phyloP scores from a whole-genome alignment of 1,140 invertebrate genomes.

The Bombus pyrosoma region DNA sequence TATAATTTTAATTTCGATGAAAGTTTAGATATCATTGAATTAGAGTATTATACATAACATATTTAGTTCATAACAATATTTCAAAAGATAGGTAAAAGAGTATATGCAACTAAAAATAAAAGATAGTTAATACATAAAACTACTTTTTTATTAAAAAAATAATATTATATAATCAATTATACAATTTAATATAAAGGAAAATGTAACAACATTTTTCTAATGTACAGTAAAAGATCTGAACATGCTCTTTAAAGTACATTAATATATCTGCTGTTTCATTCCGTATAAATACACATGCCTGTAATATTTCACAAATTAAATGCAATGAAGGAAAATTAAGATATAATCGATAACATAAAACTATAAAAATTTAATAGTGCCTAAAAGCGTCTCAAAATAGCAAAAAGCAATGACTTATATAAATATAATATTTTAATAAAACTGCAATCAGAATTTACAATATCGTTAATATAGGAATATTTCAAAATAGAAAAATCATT shows the following conservation, averaged over 20 bases:
- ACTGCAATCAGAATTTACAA: slow-evolving; percentile 18
- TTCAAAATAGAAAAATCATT: slow-evolving; percentile 24
- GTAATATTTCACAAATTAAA: slow-evolving; percentile 17
- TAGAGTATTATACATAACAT: neutral
- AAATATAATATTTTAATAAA: slow-evolving; percentile 36
- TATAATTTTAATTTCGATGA: neutral
- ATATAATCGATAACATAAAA: slow-evolving; percentile 32
- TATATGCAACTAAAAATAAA: slow-evolving; percentile 12
- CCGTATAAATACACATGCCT: slow-evolving; percentile 28
- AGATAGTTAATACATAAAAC: slow-evolving; percentile 10
- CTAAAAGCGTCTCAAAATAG: slow-evolving; percentile 43
- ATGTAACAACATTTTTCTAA: slow-evolving; percentile 18
- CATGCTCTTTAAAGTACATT: slow-evolving; percentile 21
- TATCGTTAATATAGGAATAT: slow-evolving; percentile 11
- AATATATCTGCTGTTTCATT: slow-evolving; percentile 13
- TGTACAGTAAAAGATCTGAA: slow-evolving; percentile 29
- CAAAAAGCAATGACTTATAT: slow-evolving; percentile 37
- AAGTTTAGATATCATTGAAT: neutral
- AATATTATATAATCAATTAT: slow-evolving; percentile 32
- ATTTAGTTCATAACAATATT: slow-evolving; percentile 1
- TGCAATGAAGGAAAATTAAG: slow-evolving; percentile 20
- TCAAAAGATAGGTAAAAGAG: neutral
- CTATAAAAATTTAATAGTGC: slow-evolving; percentile 22
- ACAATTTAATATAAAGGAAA: slow-evolving; percentile 39
- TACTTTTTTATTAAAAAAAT: slow-evolving; percentile 39